These are phyloP conservation scores for Vespertilio murinus DNA, from an alignment of 2,797 vertebrate genomes.

Conservation along the genomic window DNA sequence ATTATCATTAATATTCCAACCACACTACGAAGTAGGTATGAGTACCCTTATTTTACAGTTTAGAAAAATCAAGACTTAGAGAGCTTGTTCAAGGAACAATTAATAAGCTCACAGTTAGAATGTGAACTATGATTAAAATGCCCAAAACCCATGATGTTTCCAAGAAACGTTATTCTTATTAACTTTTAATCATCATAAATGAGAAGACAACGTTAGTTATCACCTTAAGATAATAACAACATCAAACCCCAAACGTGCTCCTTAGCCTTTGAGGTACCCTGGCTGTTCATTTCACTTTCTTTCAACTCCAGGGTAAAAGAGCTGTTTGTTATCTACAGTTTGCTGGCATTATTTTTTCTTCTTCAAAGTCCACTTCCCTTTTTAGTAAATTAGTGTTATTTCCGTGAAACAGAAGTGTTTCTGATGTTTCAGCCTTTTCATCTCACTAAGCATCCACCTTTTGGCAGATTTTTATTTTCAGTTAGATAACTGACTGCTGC, in stretches of 20 bases:
- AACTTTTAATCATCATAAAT: slow-evolving; percentile 3
- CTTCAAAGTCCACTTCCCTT: slow-evolving; percentile 29
- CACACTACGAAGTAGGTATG: neutral
- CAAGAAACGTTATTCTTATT: neutral
- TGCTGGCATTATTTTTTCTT: neutral
- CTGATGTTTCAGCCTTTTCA: slow-evolving; percentile 70
- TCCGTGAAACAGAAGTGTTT: slow-evolving; percentile 58
- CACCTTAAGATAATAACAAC: slow-evolving; percentile 23
- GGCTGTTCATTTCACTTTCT: slow-evolving; percentile 20
- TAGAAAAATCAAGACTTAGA: slow-evolving; percentile 30
- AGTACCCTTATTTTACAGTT: neutral
- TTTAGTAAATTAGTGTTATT: slow-evolving; percentile 67
- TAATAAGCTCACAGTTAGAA: neutral
- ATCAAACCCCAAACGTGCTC: neutral
- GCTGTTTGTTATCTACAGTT: neutral
- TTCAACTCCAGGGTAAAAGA: slow-evolving; percentile 44
- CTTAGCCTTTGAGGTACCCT: neutral
- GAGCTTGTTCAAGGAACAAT: neutral
- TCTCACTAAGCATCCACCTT: slow-evolving; percentile 35
- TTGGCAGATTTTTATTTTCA: slow-evolving; percentile 58
- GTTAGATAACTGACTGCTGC: slow-evolving; percentile 29
- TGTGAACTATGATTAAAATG: slow-evolving; percentile 26
- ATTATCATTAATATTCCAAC: neutral
- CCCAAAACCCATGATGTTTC: neutral
- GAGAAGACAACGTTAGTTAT: neutral